phyloP scores from a whole-genome alignment of 2,888 invertebrate species.

The Thera britannica region DNA sequence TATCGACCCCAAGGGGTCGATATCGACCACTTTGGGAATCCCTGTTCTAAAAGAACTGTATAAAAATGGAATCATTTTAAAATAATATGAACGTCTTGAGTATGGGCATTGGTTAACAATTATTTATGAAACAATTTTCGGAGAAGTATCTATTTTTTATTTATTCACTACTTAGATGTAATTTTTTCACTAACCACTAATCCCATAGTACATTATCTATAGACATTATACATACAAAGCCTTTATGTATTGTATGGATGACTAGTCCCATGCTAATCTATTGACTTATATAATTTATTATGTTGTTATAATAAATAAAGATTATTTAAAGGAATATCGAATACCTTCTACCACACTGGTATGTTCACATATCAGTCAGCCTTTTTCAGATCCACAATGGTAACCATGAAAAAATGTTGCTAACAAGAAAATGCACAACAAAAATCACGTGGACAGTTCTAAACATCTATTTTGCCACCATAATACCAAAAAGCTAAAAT shows the following conservation, averaged over 20 bases:
- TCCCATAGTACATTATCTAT: slow-evolving; percentile 19
- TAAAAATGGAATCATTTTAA: too few relatives aligned
- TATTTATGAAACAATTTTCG: background rate
- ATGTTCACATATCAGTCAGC: background rate
- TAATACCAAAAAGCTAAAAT: background rate
- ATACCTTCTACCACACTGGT: slow-evolving; percentile 10
- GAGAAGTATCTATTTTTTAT: background rate
- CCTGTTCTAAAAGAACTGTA: background rate
- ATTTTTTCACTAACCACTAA: slow-evolving; percentile 27
- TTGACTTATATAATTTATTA: slow-evolving; percentile 2
- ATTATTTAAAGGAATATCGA: background rate
- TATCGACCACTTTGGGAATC: too few relatives aligned
- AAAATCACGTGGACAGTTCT: background rate
- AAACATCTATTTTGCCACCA: background rate
- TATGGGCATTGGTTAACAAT: background rate
- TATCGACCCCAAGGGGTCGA: too few relatives aligned
- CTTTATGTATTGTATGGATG: slow-evolving; percentile 33
- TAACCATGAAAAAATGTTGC: background rate
- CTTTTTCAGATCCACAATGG: background rate
- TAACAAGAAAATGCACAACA: background rate
- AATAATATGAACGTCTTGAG: background rate
- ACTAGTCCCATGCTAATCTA: slow-evolving; percentile 46
- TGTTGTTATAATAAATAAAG: background rate
- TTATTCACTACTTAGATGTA: background rate
- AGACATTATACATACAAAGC: slow-evolving; percentile 9